Conservation (phyloP, 2,113 vertebrate genomes). For the Pseudorhombus dupliciocellatus region DNA sequence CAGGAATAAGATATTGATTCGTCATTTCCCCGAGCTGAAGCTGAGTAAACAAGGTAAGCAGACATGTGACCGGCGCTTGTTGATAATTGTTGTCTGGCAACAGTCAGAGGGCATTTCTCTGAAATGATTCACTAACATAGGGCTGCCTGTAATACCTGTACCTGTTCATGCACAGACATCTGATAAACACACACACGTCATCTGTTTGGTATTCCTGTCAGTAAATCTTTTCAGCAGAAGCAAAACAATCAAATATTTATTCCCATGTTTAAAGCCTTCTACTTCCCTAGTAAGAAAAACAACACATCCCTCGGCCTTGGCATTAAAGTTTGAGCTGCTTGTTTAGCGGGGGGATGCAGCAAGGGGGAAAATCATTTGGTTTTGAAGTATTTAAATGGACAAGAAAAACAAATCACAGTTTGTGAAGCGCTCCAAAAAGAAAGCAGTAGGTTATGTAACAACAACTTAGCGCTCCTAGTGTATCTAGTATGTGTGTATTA, state of each 20-base stretch:
- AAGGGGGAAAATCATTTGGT: constrained; percentile 13
- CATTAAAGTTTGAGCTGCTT: constrained; percentile 18
- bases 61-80: constrained; percentile 27
- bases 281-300: constrained; percentile 19
- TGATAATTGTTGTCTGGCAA: constrained; percentile 48
- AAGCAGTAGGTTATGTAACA: neutral
- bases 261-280: constrained; percentile 29
- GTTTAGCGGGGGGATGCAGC: neutral
- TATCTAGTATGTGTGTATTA: no score
- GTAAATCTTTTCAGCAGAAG: constrained; percentile 24
- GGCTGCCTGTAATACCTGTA: constrained; percentile 4
- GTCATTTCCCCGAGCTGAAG: constrained; percentile 65
- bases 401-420: neutral
- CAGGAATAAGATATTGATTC: constrained; percentile 74
- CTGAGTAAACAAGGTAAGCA: constrained; percentile 58
- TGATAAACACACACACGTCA: neutral
- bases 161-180: neutral
- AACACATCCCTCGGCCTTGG: constrained; percentile 6
- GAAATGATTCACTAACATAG: constrained; percentile 21
- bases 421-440: neutral
- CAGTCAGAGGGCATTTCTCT: constrained; percentile 21
- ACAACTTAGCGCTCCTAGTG: neutral
- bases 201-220: constrained; percentile 33
- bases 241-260: constrained; percentile 56
- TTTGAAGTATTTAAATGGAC: neutral